Evolutionary conservation across 2,113 vertebrate genomes (phyloP).

Genomic region (Vidua chalybeata): DNA sequence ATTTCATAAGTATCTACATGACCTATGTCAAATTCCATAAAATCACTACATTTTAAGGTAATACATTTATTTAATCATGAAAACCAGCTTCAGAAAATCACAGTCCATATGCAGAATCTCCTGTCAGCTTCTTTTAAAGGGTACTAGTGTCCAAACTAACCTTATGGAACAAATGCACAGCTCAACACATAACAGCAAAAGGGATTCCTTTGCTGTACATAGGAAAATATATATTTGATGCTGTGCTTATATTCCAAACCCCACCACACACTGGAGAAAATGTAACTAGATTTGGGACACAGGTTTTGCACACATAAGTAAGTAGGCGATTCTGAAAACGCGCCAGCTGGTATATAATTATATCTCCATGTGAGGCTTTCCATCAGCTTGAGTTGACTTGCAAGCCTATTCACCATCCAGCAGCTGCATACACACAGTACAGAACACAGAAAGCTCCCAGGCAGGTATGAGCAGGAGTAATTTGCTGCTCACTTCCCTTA

Average conservation of each 20-base stretch:
- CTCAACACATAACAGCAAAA: not conserved
- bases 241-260: not conserved
- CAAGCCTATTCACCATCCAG: not conserved
- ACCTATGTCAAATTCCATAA: not conserved
- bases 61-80: not conserved
- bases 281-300: not conserved
- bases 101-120: not conserved
- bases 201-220: not conserved
- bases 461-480: not conserved
- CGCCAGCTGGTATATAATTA: not conserved
- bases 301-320: not conserved
- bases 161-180: not conserved
- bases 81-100: not conserved
- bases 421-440: not conserved
- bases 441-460: not conserved
- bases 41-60: not conserved
- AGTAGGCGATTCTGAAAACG: not conserved
- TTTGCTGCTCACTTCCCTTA: not conserved
- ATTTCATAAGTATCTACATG: not conserved
- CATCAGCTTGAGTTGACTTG: not conserved
- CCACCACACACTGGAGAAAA: not conserved
- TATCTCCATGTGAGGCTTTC: not conserved
- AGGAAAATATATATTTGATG: not conserved
- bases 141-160: not conserved
- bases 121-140: not conserved